Conservation (phyloP, 2,888 invertebrate genomes). For the Drosophila borborema region DNA sequence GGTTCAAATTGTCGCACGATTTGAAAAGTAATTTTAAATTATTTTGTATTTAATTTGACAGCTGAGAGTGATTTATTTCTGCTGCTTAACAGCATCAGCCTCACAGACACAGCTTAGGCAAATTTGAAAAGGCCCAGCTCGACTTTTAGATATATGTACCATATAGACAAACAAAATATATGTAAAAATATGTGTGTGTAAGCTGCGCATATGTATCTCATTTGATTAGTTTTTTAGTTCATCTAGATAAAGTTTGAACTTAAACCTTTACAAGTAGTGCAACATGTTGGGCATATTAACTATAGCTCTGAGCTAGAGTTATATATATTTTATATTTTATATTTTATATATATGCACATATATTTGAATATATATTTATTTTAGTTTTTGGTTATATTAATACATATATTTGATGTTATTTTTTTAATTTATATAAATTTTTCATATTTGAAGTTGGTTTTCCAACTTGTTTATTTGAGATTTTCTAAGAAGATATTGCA, state of each 20-base stretch:
- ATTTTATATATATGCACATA: no score
- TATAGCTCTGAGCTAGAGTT: neutral
- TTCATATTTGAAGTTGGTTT: no score
- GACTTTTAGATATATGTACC: neutral
- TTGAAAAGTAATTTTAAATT: slow-evolving; percentile 55
- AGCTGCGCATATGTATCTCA: neutral
- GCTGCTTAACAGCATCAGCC: neutral
- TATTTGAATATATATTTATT: no score
- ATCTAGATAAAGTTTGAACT: neutral
- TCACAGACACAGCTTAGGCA: slow-evolving; percentile 14
- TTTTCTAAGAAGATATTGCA: no score
- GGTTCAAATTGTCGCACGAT: slow-evolving; percentile 36
- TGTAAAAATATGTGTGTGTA: neutral
- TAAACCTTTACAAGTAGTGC: neutral
- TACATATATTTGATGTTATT: no score
- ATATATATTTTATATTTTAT: no score
- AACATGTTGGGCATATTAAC: neutral
- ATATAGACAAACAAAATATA: no score
- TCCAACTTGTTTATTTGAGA: no score
- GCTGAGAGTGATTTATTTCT: slow-evolving; percentile 42
- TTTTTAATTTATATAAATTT: no score
- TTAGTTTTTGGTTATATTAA: no score
- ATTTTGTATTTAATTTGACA: slow-evolving; percentile 51
- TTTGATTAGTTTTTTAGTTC: slow-evolving; percentile 1
- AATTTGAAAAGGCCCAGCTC: neutral